A percentile compares a stretch with the other conserved stretches of the same genome.
These are phyloP conservation scores for Ophiodon elongatus DNA, from an alignment of 2,113 vertebrate genomes.

Conservation along the genomic window DNA sequence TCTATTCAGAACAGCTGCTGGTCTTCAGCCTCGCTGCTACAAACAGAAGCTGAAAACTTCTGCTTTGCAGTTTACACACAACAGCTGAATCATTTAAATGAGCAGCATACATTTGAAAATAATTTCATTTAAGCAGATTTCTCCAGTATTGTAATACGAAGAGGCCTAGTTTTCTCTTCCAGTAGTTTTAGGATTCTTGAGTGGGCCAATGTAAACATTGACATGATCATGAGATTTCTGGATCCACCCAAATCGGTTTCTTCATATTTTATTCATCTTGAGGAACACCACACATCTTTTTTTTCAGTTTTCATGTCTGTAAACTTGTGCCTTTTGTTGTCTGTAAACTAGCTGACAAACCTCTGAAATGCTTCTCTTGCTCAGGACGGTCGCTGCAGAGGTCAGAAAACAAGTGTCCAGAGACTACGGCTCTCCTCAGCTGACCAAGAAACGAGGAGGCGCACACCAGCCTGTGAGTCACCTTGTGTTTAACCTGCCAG, in stretches of 20 bases:
- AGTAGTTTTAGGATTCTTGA: not conserved
- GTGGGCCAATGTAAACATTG: not conserved
- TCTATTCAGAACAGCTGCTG: constrained; percentile 67
- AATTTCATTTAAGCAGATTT: not conserved
- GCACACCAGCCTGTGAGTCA: constrained; percentile 86
- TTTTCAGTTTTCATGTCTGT: not conserved
- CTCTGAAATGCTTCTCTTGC: not conserved
- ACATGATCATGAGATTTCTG: not conserved
- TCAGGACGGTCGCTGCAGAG: constrained; percentile 91
- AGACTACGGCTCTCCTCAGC: constrained; percentile 91
- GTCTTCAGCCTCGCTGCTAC: constrained; percentile 33
- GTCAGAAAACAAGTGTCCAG: constrained; percentile 93
- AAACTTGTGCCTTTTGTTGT: not conserved
- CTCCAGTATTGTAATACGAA: not conserved
- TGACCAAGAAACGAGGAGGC: constrained; percentile 88
- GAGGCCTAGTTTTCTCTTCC: not conserved
- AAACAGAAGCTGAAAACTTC: constrained; percentile 33
- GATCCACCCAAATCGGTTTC: not conserved
- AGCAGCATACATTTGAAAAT: not conserved
- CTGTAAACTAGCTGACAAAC: not conserved
- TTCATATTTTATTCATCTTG: not conserved
- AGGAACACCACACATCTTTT: not conserved
- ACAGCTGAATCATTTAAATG: not conserved
- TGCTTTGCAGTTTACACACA: not conserved
- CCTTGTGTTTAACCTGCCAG: constrained; percentile 44